Conservation (phyloP, 2,888 invertebrate genomes). For the Acleris cristana region DNA sequence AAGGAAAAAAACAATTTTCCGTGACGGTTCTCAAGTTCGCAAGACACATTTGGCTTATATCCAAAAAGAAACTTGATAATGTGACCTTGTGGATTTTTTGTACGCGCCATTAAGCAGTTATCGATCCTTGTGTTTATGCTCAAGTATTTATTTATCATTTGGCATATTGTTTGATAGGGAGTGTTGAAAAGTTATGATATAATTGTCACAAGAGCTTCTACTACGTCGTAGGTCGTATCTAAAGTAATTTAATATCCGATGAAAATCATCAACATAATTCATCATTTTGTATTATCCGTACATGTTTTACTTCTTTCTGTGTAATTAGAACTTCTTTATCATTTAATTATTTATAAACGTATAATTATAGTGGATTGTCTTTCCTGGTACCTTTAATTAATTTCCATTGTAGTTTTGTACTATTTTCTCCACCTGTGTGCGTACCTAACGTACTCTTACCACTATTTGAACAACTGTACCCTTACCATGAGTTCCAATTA, state of each 20-base stretch:
- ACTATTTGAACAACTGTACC: slow-evolving; percentile 48
- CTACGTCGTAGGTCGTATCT: background rate
- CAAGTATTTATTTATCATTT: too few species aligned
- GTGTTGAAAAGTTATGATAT: too few species aligned
- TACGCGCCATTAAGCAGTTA: too few species aligned
- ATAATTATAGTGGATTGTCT: background rate
- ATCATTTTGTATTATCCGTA: too few species aligned
- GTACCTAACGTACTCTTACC: background rate
- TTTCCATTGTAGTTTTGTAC: slow-evolving; percentile 7
- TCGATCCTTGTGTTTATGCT: too few species aligned
- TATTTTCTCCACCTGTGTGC: slow-evolving; percentile 3
- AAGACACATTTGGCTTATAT: slow-evolving; percentile 4
- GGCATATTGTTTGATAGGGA: too few species aligned
- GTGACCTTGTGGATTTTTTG: too few species aligned
- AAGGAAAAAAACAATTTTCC: background rate
- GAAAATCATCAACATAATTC: too few species aligned
- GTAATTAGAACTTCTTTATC: background rate
- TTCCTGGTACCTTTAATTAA: slow-evolving; percentile 4
- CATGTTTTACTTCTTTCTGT: background rate
- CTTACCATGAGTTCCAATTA: too few species aligned
- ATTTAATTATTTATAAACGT: background rate
- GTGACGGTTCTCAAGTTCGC: slow-evolving; percentile 10
- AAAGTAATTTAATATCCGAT: too few species aligned
- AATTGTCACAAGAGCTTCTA: too few species aligned
- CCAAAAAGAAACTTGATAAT: background rate